Conservation (phyloP, 1,140 invertebrate species). For the Eciton burchellii region DNA sequence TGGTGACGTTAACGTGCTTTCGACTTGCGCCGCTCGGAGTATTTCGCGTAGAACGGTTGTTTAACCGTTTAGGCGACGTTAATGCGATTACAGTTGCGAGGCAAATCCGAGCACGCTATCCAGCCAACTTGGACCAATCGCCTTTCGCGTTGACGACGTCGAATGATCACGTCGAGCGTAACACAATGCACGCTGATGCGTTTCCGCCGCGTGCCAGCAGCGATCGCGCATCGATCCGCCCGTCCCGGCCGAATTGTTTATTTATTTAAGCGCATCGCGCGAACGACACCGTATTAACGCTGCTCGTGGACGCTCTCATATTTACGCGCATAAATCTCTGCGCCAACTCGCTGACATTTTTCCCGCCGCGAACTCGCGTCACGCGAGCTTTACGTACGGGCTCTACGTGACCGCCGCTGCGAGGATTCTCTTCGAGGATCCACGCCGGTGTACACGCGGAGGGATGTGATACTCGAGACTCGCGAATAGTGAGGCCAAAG, state of each 20-base stretch:
- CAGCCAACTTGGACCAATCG: constrained; percentile 1
- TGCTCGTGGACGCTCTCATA: constrained; percentile 39
- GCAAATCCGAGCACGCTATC: neutral
- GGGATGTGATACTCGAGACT: too few relatives aligned
- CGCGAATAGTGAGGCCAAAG: constrained; percentile 14
- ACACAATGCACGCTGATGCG: neutral
- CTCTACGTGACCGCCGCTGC: constrained; percentile 41
- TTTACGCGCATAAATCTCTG: constrained; percentile 48
- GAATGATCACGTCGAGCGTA: neutral
- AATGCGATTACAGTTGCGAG: constrained; percentile 36
- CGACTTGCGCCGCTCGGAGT: neutral
- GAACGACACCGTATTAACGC: constrained; percentile 23
- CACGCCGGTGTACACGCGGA: too few relatives aligned
- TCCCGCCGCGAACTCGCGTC: constrained; percentile 27
- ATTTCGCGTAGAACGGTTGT: constrained; percentile 6
- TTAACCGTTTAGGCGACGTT: constrained; percentile 31
- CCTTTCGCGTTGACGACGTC: constrained; percentile 2
- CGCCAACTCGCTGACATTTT: constrained; percentile 34
- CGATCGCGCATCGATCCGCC: neutral
- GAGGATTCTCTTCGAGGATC: constrained; percentile 42
- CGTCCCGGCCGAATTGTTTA: constrained; percentile 11
- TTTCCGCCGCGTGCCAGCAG: neutral
- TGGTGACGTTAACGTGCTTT: constrained; percentile 3
- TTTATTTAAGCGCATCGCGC: constrained; percentile 42
- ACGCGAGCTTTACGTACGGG: constrained; percentile 46